Conservation (phyloP, 2,888 invertebrate genomes). For the Drosophila nigricruria region DNA sequence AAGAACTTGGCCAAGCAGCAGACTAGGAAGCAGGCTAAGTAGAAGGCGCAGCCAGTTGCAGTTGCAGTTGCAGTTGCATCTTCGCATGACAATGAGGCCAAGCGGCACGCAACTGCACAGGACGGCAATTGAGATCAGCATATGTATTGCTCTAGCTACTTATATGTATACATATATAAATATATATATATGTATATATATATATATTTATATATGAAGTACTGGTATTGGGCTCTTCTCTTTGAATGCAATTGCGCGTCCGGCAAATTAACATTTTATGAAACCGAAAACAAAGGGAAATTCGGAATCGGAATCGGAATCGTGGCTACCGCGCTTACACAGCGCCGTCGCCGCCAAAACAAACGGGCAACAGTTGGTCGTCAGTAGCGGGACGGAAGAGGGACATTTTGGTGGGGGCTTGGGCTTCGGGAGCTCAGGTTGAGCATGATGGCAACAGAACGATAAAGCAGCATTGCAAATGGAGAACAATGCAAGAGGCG, state of each 20-base stretch:
- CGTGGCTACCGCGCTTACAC: slow-evolving; percentile 83
- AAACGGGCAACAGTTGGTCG: slow-evolving; percentile 45
- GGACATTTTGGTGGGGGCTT: not conserved
- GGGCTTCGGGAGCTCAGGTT: slow-evolving; percentile 27
- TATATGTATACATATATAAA: not conserved
- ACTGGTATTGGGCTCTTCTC: slow-evolving; percentile 23
- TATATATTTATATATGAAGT: slow-evolving; percentile 5
- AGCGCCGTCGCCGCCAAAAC: slow-evolving; percentile 61
- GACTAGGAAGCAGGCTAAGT: slow-evolving; percentile 5
- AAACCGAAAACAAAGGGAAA: slow-evolving; percentile 79
- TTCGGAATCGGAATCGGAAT: slow-evolving; percentile 71
- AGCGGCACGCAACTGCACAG: slow-evolving; percentile 55
- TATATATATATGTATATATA: slow-evolving; percentile 10
- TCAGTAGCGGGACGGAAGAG: not conserved
- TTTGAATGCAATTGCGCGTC: slow-evolving; percentile 76
- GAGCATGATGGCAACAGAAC: slow-evolving; percentile 64
- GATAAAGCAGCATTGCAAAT: slow-evolving; percentile 55
- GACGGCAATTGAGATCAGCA: slow-evolving; percentile 30
- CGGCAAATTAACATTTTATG: slow-evolving; percentile 81
- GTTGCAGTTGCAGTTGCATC: slow-evolving; percentile 51
- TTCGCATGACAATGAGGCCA: slow-evolving; percentile 61
- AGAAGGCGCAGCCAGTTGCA: slow-evolving; percentile 21
- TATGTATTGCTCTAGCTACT: not conserved
- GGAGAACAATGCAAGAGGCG: slow-evolving; percentile 59
- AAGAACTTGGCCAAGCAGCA: slow-evolving; percentile 4